phyloP scores from a whole-genome alignment of 1,140 invertebrate species.

The Sycophaga agraensis region DNA sequence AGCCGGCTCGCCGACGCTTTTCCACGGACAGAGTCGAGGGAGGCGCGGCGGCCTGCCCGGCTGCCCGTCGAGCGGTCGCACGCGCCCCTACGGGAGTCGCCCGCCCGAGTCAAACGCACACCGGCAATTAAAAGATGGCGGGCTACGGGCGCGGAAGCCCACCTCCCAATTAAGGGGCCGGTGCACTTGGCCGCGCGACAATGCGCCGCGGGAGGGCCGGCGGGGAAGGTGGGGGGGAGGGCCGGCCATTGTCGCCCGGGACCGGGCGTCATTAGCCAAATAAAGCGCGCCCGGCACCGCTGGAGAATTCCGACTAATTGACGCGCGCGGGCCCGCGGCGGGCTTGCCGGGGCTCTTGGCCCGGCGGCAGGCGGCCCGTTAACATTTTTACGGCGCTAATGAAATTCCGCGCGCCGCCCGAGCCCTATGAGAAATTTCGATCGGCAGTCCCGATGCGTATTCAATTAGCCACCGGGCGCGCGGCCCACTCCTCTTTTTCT shows the following conservation, averaged over 20 bases:
- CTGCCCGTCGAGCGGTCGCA: not conserved
- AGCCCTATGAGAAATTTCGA: slow-evolving; percentile 2
- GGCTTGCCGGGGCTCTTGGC: too few relatives aligned
- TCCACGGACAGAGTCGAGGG: too few relatives aligned
- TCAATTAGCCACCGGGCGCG: not conserved
- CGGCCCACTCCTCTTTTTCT: too few relatives aligned
- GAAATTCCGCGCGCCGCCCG: not conserved
- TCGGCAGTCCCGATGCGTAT: not conserved
- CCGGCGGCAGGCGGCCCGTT: not conserved
- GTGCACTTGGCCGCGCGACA: slow-evolving; percentile 31
- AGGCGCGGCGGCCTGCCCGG: too few relatives aligned
- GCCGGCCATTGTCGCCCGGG: too few relatives aligned
- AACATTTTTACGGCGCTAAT: slow-evolving; percentile 8
- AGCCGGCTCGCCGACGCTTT: too few relatives aligned
- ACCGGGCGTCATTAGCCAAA: slow-evolving; percentile 42
- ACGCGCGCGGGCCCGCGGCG: not conserved
- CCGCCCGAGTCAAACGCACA: slow-evolving; percentile 14
- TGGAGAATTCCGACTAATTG: slow-evolving; percentile 6
- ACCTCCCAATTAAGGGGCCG: slow-evolving; percentile 13
- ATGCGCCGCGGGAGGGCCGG: slow-evolving; percentile 48
- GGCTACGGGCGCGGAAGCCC: too few relatives aligned
- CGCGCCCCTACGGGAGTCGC: not conserved
- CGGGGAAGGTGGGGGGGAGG: too few relatives aligned
- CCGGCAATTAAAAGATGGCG: too few relatives aligned
- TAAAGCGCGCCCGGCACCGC: slow-evolving; percentile 33